These are phyloP conservation scores for Buathra laborator DNA, from an alignment of 2,888 invertebrate species.

Conservation along the genomic window DNA sequence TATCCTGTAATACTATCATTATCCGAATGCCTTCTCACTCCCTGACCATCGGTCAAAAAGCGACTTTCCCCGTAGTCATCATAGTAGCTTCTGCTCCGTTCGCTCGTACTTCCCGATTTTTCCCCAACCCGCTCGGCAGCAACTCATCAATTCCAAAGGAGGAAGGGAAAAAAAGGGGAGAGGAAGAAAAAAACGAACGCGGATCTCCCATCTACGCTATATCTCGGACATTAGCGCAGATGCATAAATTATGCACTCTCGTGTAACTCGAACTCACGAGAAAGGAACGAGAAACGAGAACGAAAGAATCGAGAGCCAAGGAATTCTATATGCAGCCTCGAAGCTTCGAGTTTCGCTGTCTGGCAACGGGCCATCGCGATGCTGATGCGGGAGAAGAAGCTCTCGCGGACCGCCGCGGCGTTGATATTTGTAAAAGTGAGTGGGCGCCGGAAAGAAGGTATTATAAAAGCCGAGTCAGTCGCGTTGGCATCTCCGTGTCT, in stretches of 20 bases:
- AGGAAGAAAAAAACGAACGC: background rate
- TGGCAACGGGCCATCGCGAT: slow-evolving; percentile 59
- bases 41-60: slow-evolving; percentile 23
- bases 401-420: slow-evolving; percentile 8
- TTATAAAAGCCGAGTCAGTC: slow-evolving; percentile 37
- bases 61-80: slow-evolving; percentile 28
- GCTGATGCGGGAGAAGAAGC: slow-evolving; percentile 23
- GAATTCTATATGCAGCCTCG: slow-evolving; percentile 34
- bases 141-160: background rate
- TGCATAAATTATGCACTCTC: slow-evolving; percentile 61
- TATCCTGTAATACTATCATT: background rate
- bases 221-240: slow-evolving; percentile 57
- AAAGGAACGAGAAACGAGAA: slow-evolving; percentile 10
- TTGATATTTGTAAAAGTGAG: slow-evolving; percentile 54
- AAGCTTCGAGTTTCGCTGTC: slow-evolving; percentile 3
- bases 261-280: slow-evolving; percentile 35
- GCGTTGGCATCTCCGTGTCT: slow-evolving; percentile 11
- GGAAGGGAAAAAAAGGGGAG: background rate
- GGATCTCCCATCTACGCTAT: slow-evolving; percentile 26
- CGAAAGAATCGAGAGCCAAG: slow-evolving; percentile 50
- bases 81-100: slow-evolving; percentile 1
- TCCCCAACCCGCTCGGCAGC: background rate
- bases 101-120: background rate
- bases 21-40: slow-evolving; percentile 10
- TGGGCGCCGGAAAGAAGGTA: slow-evolving; percentile 39